Evolutionary conservation across 1,140 invertebrate species (phyloP), one percentile per base, ranked within the genome.

Genomic region (Rhagoletis zephyria): DNA sequence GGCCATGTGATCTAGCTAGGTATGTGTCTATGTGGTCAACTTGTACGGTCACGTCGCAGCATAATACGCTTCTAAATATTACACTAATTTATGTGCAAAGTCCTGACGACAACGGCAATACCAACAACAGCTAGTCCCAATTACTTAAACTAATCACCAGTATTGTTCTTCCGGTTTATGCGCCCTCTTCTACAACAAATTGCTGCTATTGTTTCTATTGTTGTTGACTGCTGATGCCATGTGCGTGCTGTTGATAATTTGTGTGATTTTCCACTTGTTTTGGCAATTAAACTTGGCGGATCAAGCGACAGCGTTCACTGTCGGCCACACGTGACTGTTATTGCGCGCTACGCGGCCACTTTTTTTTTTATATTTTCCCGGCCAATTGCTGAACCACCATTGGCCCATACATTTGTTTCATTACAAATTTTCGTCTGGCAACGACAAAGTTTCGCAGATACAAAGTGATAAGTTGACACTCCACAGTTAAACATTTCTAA

Each of bases 221-320:
- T 70, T 45, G 9, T 16, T 74, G 45, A 48, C 70, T 14, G 61
- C 61, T 63, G 9, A 1, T 2, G 64, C 19, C 45, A 42, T 10
- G 74, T 81, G 74, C 48, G 40, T 74, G 3, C 60, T 60, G 14
- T 59, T 42, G 59, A 86, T 64, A 64, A 86, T 86, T 86, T 86
- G 60, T 86, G 60, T 64, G 61, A 86, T 86, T 86, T 86, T 86
- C 85, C 85, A 42, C 85, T 60, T 61, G 60, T 86, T 60, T 86
- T 86, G 85, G 85, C 85, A 86, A 86, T 86, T 86, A 86, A 85
- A 61, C 59, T 3, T 12, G 14, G 14, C 42, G 5, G 42, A 4
- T 16, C 42, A 4, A 30, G 30, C 16, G 30, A 48, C 74, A 48
- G 10, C 48, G 16, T 9, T 30, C n/a, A n/a, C 74, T 56, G 19